Percentiles rank a stretch among this genome's conserved stretches.
Evolutionary conservation across 2,113 vertebrate genomes (phyloP).

Genomic region (Tupaia chinensis): DNA sequence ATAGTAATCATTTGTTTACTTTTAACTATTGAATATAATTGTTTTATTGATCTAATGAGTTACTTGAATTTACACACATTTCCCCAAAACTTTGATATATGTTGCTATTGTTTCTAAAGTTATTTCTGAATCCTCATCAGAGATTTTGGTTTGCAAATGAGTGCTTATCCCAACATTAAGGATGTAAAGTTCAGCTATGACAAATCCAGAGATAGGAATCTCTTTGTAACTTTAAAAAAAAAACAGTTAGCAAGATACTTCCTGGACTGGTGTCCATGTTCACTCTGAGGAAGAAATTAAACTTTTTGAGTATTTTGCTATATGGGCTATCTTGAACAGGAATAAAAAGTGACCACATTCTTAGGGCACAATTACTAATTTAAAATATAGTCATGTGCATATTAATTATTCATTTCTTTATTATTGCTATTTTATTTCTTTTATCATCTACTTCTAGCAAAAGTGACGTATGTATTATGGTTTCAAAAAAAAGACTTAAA

Average conservation of each 20-base stretch:
- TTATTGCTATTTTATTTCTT: neutral
- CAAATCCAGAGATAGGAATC: neutral
- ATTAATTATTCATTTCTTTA: conserved; percentile 12
- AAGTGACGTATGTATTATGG: neutral
- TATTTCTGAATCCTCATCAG: conserved; percentile 22
- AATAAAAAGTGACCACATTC: conserved; percentile 18
- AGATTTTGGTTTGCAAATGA: neutral
- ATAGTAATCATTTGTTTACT: neutral
- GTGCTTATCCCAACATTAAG: neutral
- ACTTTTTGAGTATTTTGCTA: neutral
- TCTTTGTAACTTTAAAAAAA: conserved; percentile 19
- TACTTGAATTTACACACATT: neutral
- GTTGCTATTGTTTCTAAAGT: neutral
- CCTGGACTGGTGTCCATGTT: neutral
- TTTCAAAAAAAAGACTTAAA: neutral
- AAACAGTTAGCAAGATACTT: neutral
- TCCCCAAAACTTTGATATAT: conserved; percentile 17
- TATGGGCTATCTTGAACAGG: neutral
- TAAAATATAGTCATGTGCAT: neutral
- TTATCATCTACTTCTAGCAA: neutral
- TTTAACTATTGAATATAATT: neutral
- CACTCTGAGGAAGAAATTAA: conserved; percentile 32
- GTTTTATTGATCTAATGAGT: conserved; percentile 27
- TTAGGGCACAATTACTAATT: conserved; percentile 29
- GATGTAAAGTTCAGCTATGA: neutral